Conservation (phyloP, 1,140 invertebrate genomes). For the Eupristina koningsbergeri region DNA sequence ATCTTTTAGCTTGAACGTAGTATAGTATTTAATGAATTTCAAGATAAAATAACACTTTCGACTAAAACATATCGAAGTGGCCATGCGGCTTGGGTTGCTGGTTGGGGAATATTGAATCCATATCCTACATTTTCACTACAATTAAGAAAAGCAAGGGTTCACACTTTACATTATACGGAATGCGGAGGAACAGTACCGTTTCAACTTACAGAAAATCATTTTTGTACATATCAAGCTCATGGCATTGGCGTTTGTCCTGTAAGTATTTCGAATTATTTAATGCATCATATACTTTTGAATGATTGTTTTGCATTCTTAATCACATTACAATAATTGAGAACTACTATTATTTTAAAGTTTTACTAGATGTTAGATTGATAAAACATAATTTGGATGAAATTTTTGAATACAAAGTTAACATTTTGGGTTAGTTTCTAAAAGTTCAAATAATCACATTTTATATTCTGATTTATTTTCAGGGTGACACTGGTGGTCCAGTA, state of each 20-base stretch:
- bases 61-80: neutral
- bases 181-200: neutral
- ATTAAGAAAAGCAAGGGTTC: neutral
- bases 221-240: neutral
- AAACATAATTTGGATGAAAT: too few relatives aligned
- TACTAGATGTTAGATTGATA: too few relatives aligned
- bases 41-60: neutral
- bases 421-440: too few relatives aligned
- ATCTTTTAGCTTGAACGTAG: neutral
- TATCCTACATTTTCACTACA: neutral
- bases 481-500: neutral
- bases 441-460: too few relatives aligned
- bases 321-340: too few relatives aligned
- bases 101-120: neutral
- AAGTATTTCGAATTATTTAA: neutral
- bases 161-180: neutral
- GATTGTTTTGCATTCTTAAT: too few relatives aligned
- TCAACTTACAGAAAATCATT: neutral
- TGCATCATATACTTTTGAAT: too few relatives aligned
- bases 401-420: too few relatives aligned
- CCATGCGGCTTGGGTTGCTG: neutral
- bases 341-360: too few relatives aligned
- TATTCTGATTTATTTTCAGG: too few relatives aligned
- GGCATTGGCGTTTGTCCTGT: neutral
- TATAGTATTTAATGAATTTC: neutral